A percentile compares a stretch with the other conserved stretches of the same genome.
phyloP scores from a whole-genome alignment of 2,888 invertebrate species.

The Eubasilissa splendida region DNA sequence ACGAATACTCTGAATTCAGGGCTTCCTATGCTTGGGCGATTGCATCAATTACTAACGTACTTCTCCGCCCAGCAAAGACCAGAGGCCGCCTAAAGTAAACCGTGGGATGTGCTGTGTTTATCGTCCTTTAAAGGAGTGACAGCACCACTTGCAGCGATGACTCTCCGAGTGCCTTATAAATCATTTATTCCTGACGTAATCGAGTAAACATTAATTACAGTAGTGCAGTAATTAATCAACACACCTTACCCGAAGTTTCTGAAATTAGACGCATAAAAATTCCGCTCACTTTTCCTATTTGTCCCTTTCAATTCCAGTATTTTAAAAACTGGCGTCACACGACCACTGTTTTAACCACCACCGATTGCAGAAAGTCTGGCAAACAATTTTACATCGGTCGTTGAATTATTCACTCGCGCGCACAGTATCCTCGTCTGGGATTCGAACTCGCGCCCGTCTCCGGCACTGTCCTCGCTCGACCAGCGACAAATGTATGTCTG shows the following conservation, averaged over 20 bases:
- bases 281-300: neutral
- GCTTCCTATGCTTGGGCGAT: neutral
- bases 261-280: conserved; percentile 3
- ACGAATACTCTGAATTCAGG: neutral
- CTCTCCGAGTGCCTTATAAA: neutral
- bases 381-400: neutral
- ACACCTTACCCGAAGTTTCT: neutral
- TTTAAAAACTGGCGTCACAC: neutral
- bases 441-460: conserved; percentile 30
- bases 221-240: neutral
- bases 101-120: conserved; percentile 10
- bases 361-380: too few species aligned
- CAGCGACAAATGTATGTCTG: conserved; percentile 22
- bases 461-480: conserved; percentile 4
- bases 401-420: neutral
- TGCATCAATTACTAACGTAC: conserved; percentile 15
- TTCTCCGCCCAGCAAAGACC: neutral
- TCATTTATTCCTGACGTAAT: neutral
- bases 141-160: conserved; percentile 13
- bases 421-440: conserved; percentile 4
- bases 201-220: conserved; percentile 8
- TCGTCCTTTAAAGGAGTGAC: conserved; percentile 24
- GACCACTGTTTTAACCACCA: neutral
- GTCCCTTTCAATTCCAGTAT: neutral
- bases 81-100: neutral